A percentile compares a stretch with the other conserved stretches of the same genome.
phyloP scores from a whole-genome alignment of 2,797 vertebrate genomes.

The Lagorchestes hirsutus region DNA sequence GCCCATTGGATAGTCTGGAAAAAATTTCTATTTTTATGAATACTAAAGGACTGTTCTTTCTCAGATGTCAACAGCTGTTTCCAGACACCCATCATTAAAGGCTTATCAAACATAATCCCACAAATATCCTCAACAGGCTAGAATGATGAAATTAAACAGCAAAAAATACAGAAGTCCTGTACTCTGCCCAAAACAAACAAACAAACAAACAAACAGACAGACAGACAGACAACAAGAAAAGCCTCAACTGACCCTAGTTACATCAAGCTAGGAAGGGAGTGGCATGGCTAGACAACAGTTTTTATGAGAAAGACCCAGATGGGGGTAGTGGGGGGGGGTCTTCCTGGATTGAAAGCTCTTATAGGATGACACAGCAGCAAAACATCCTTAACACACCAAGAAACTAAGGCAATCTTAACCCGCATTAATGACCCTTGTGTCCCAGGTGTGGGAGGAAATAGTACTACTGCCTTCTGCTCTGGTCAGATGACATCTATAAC shows the following conservation, averaged over 20 bases:
- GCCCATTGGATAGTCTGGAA: background rate
- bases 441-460: background rate
- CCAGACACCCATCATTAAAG: background rate
- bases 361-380: background rate
- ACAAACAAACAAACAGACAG: no score
- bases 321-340: background rate
- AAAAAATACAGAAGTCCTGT: background rate
- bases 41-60: background rate
- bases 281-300: background rate
- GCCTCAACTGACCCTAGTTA: background rate
- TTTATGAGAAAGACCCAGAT: background rate
- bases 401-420: background rate
- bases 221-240: background rate
- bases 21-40: background rate
- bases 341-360: background rate
- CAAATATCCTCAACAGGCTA: background rate
- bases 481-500: background rate
- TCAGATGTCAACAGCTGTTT: background rate
- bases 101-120: background rate
- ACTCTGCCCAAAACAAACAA: background rate
- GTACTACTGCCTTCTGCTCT: background rate
- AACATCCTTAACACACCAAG: background rate
- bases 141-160: background rate
- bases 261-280: background rate
- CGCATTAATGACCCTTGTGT: background rate